Evolutionary conservation across 2,888 invertebrate species (phyloP).

Genomic region (Liopterus haemorrhoidalis): DNA sequence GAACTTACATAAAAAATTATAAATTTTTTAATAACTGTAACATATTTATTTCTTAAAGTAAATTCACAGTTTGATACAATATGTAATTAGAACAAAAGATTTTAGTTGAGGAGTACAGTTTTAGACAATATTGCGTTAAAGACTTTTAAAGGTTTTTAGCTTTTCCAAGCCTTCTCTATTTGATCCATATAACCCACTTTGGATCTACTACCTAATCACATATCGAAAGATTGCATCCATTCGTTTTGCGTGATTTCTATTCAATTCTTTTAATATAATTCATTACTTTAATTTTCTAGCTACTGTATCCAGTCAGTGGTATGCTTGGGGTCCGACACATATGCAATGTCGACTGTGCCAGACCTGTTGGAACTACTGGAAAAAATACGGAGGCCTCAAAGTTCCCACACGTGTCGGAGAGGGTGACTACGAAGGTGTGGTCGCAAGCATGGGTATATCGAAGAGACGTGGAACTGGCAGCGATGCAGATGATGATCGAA

Average conservation of each 20-base stretch:
- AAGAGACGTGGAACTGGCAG: constrained; percentile 32
- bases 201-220: too few relatives aligned
- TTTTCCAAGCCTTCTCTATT: constrained; percentile 10
- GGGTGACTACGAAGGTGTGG: constrained; percentile 43
- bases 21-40: too few relatives aligned
- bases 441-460: constrained; percentile 1
- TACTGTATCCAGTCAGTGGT: constrained; percentile 84
- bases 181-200: constrained; percentile 14
- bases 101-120: too few relatives aligned
- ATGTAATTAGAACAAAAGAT: too few relatives aligned
- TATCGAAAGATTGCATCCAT: too few relatives aligned
- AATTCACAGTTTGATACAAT: too few relatives aligned
- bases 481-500: constrained; percentile 50
- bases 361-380: constrained; percentile 96
- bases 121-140: too few relatives aligned
- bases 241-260: too few relatives aligned
- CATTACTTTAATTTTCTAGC: constrained; percentile 46
- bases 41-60: too few relatives aligned
- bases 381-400: constrained; percentile 95
- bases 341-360: constrained; percentile 90
- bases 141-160: too few relatives aligned
- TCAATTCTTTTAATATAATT: constrained; percentile 2
- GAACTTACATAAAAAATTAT: too few relatives aligned
- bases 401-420: constrained; percentile 56
- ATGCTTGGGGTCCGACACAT: constrained; percentile 91